These are phyloP conservation scores for Melipona bicolor DNA, from an alignment of 2,888 invertebrate species.

Conservation along the genomic window DNA sequence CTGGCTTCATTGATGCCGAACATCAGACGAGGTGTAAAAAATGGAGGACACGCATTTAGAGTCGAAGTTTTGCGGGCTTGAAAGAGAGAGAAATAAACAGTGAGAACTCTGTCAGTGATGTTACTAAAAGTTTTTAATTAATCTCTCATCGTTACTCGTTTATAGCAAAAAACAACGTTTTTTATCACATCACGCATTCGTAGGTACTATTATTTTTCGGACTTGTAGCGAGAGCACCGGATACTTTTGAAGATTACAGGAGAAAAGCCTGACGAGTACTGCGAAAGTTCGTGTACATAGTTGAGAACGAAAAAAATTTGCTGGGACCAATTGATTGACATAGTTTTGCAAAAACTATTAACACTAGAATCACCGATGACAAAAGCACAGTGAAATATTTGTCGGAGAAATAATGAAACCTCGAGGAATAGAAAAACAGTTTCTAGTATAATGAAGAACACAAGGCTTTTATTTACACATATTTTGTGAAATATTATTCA, in stretches of 20 bases:
- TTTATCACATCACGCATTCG: constrained; percentile 76
- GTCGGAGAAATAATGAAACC: too few species aligned
- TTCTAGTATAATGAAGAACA: too few species aligned
- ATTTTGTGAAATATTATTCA: too few species aligned
- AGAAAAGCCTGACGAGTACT: background rate
- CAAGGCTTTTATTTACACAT: too few species aligned
- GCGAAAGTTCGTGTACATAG: too few species aligned
- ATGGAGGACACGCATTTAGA: constrained; percentile 20
- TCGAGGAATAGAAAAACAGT: too few species aligned
- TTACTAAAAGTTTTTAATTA: constrained; percentile 76
- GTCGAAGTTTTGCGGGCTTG: constrained; percentile 23
- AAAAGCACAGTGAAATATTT: too few species aligned
- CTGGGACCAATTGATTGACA: too few species aligned
- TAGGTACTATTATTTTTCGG: constrained; percentile 69
- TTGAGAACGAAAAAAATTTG: too few species aligned
- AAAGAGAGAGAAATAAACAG: constrained; percentile 38
- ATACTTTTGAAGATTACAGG: constrained; percentile 18
- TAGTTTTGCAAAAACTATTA: background rate
- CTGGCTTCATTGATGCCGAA: constrained; percentile 14
- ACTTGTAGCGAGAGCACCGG: constrained; percentile 64
- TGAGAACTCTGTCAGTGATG: constrained; percentile 64
- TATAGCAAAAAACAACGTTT: constrained; percentile 74
- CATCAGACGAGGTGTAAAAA: constrained; percentile 13
- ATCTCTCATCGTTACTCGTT: constrained; percentile 61
- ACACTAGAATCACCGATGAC: too few species aligned